These are phyloP conservation scores for Enteromius paludinosus DNA, from an alignment of 2,797 vertebrate species.

Conservation along the genomic window DNA sequence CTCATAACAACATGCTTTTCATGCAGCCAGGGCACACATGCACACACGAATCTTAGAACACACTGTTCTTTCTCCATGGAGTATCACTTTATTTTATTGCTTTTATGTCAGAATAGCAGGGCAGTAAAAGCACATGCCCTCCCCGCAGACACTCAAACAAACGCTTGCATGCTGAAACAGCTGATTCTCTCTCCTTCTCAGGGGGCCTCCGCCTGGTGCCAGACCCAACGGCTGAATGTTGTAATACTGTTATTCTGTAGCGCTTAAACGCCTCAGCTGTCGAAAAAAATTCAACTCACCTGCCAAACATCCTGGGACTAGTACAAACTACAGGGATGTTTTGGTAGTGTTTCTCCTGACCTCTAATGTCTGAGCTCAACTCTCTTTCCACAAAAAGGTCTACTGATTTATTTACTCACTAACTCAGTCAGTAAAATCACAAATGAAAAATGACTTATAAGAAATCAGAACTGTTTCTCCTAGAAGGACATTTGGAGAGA, in stretches of 20 bases:
- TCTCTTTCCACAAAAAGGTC: slow-evolving; percentile 44
- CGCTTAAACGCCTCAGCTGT: slow-evolving; percentile 49
- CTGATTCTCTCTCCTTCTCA: slow-evolving; percentile 45
- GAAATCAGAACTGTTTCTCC: too few species aligned
- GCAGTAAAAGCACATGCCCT: slow-evolving; percentile 23
- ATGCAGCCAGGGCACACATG: neutral
- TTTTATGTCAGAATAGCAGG: slow-evolving; percentile 11
- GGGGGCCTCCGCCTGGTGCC: slow-evolving; percentile 42
- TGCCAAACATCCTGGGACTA: slow-evolving; percentile 44
- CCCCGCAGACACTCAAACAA: neutral
- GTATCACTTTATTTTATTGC: slow-evolving; percentile 13
- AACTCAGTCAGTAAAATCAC: too few species aligned
- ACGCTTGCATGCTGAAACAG: slow-evolving; percentile 37
- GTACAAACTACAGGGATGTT: slow-evolving; percentile 48
- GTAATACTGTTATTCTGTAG: slow-evolving; percentile 45
- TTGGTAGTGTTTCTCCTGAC: slow-evolving; percentile 39
- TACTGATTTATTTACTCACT: neutral
- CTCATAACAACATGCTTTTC: slow-evolving; percentile 30
- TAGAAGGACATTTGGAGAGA: too few species aligned
- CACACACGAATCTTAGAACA: neutral
- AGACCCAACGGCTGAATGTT: slow-evolving; percentile 53
- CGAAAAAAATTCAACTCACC: slow-evolving; percentile 37
- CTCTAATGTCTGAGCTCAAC: slow-evolving; percentile 41
- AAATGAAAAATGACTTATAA: neutral
- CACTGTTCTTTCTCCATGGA: neutral